Base-by-base conservation (phyloP, 2,113 vertebrate species). In the Anolis sagrei region DNA sequence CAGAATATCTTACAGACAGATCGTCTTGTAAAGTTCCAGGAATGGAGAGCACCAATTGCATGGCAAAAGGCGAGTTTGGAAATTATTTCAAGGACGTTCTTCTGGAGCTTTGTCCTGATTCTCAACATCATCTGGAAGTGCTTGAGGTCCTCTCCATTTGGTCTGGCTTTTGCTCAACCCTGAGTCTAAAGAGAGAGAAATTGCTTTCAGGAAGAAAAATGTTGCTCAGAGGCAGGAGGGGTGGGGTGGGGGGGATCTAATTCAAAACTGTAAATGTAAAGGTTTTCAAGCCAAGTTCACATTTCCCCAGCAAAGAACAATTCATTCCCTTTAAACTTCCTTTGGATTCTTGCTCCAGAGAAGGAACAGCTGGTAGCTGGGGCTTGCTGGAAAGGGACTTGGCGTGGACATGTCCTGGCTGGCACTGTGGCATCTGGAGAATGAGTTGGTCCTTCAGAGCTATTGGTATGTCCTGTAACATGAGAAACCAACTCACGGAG, bases 241-340 rank as follows among this genome's bases (percentile, higher is more conserved):
- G n/a, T n/a, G 29, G 39, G 27, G 51, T 18, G 19, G 11, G n/a
- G 18, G 1, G 9, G 1, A 73, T 61, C 78, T 73, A 29, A 80
- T 74, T 73, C 77, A 80, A 62, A 86, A 23, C 48, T 64, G 14
- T 54, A 27, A 49, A 32, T 13, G 6, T 62, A 62, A 62, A 85
- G 54, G 0, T 21, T 64, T 75, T 64, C 54, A 81, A 18, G 34
- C 39, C 49, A 86, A 74, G 16, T 75, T 80, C 44, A 9, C 16
- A 13, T 36, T 73, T 80, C 54, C 49, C 54, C 34, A 74, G 84
- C 69, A 86, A 78, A 75, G 58, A 78, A 73, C 70, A 74, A 75
- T 62, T 74, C 54, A 48, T 75, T 29, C 69, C 39, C 58, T 74
- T 74, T 49, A 32, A 83, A 74, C n/a, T 64, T 69, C 54, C 68